Evolutionary conservation across 2,888 invertebrate species (phyloP).

Genomic region (Nomada hirtipes): DNA sequence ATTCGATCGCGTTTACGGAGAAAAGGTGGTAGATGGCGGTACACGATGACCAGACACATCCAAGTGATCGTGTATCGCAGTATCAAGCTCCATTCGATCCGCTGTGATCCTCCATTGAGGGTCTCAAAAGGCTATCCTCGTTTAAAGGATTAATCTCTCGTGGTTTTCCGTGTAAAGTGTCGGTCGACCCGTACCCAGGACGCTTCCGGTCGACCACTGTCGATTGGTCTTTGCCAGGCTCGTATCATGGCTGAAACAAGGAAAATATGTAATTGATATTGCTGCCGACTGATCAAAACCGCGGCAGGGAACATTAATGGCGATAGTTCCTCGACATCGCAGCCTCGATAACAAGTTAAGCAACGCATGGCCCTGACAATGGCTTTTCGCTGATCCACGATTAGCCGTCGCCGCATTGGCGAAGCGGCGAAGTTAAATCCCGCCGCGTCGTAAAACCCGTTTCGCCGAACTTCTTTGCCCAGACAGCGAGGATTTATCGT

Average conservation of each 20-base stretch:
- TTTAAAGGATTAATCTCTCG: conserved; percentile 46
- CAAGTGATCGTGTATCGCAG: not conserved
- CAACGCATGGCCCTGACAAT: no score
- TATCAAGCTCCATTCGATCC: not conserved
- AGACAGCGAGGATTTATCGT: conserved; percentile 63
- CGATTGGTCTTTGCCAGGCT: not conserved
- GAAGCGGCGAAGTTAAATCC: conserved; percentile 62
- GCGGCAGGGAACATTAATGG: no score
- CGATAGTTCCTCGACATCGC: not conserved
- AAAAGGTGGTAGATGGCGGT: not conserved
- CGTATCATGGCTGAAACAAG: conserved; percentile 55
- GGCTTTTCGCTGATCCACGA: conserved; percentile 47
- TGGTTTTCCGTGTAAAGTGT: conserved; percentile 24
- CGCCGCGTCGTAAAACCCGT: conserved; percentile 66
- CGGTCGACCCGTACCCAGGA: conserved; percentile 29
- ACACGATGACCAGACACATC: not conserved
- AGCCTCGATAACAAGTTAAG: conserved; percentile 23
- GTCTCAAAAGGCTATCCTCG: not conserved
- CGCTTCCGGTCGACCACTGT: conserved; percentile 10
- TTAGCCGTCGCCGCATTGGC: conserved; percentile 44
- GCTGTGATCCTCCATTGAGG: conserved; percentile 16
- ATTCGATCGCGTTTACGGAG: not conserved
- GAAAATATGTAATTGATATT: not conserved
- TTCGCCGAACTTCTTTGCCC: conserved; percentile 59
- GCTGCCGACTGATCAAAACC: no score